Conservation (phyloP, 2,797 vertebrate species). For the Sciurus carolinensis region DNA sequence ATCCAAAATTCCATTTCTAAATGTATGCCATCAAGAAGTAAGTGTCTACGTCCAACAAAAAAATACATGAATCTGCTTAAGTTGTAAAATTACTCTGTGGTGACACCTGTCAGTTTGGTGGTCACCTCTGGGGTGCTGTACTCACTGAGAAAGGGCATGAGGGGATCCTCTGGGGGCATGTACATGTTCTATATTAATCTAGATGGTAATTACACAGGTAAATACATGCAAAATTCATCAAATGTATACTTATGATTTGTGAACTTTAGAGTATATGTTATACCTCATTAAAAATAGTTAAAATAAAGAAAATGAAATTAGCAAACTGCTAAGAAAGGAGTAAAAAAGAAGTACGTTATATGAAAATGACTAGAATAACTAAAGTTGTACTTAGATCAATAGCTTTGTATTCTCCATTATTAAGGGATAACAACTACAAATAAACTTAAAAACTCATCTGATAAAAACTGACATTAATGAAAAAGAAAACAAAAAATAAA, state of each 20-base stretch:
- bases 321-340: neutral
- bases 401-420: neutral
- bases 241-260: neutral
- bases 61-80: neutral
- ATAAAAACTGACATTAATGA: neutral
- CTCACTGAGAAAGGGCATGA: neutral
- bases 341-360: neutral
- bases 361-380: neutral
- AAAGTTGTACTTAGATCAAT: neutral
- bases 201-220: neutral
- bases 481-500: neutral
- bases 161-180: neutral
- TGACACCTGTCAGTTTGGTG: neutral
- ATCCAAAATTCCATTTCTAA: neutral
- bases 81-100: neutral
- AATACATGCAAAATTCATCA: neutral
- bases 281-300: neutral
- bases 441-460: neutral
- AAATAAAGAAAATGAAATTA: neutral
- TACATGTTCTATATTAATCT: neutral
- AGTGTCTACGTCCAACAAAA: neutral
- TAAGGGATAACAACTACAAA: neutral
- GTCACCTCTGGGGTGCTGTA: neutral
- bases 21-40: neutral
- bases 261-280: neutral